Base-by-base conservation (phyloP, 2,797 vertebrate genomes). In the Xyrichtys novacula region DNA sequence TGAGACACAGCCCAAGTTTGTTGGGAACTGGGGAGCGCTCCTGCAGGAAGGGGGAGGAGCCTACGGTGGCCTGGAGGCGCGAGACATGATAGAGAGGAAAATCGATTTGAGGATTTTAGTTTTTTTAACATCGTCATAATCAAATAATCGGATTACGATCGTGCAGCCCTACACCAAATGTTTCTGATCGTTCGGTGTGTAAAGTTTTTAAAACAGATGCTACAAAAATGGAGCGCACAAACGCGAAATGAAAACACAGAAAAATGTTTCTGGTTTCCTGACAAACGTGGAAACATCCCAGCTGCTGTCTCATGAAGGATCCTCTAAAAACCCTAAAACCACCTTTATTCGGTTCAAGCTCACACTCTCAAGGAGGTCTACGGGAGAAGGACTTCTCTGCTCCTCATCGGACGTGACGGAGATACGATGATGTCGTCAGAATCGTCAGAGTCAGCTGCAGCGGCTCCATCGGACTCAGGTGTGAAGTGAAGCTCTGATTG, bases 341-440 rank as follows among this genome's bases (percentile, higher is more conserved):
- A 9, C 25, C 19, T 22, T 15, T 26, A 54, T 48, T 52, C 12
- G 20, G 15, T 16, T 25, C 22, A 15, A 6, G 25, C 14, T 22
- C 7, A 11, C 16, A 40, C 23, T 40, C 48, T 6, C 2, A 25
- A 55, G 9, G 20, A 2, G 17, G 20, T 38, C 75, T 91, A 91
- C 31, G 52, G 64, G 17, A 88, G 68, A 7, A 81, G 25, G 66
- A 82, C 79, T 76, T 90, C 78, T 79, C 78, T 91, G 75, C 84
- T 91, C 84, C 92, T 95, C 62, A 78, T 7, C 39, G 93, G 89
- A 38, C 90, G 81, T 5, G 92, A 88, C 0, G 94, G 93, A 29
- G 95, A 91, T 65, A 94, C 85, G 1, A 96, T 91, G 17, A 95
- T 88, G 43, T 97, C 96, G 20, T 98, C 96, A 0, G 96, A 98